Conservation (phyloP, 2,797 vertebrate species). For the Sebastes wilsoni region DNA sequence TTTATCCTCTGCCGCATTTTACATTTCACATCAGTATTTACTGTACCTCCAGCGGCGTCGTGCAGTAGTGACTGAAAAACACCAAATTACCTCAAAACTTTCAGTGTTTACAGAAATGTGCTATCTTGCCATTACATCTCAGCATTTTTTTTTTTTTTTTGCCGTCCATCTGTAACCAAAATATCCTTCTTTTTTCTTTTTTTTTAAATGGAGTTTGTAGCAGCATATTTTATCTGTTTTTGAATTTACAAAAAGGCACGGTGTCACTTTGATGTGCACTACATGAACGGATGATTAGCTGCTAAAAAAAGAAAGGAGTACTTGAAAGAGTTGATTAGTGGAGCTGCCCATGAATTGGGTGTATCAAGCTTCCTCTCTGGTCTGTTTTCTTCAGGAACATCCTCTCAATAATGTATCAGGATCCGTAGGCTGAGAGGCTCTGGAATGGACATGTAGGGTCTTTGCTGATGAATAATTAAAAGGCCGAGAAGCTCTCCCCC, state of each 20-base stretch:
- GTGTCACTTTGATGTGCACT: conserved; percentile 54
- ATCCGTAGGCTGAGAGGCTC: conserved; percentile 66
- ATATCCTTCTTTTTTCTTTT: conserved; percentile 34
- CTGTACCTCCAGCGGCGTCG: conserved; percentile 41
- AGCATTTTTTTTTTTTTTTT: conserved; percentile 64
- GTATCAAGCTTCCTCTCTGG: conserved; percentile 55
- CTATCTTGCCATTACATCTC: conserved; percentile 62
- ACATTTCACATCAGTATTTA: conserved; percentile 58
- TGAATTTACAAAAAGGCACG: conserved; percentile 41
- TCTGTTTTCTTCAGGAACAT: conserved; percentile 70
- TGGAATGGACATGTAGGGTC: conserved; percentile 68
- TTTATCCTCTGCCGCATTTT: conserved; percentile 47
- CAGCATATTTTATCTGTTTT: conserved; percentile 34
- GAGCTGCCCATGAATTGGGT: conserved; percentile 54
- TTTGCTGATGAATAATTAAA: conserved; percentile 79
- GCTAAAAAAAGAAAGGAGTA: conserved; percentile 65
- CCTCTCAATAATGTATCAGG: conserved; percentile 83
- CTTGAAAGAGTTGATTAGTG: conserved; percentile 69
- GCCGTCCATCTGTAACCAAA: conserved; percentile 71
- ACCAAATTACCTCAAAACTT: conserved; percentile 77
- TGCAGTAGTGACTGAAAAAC: conserved; percentile 46
- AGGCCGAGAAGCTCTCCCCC: conserved; percentile 56
- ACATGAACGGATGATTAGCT: conserved; percentile 61
- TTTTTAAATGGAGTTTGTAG: conserved; percentile 41
- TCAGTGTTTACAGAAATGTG: conserved; percentile 77